phyloP scores from a whole-genome alignment of 2,113 vertebrate species.

The Rhinoderma darwinii region DNA sequence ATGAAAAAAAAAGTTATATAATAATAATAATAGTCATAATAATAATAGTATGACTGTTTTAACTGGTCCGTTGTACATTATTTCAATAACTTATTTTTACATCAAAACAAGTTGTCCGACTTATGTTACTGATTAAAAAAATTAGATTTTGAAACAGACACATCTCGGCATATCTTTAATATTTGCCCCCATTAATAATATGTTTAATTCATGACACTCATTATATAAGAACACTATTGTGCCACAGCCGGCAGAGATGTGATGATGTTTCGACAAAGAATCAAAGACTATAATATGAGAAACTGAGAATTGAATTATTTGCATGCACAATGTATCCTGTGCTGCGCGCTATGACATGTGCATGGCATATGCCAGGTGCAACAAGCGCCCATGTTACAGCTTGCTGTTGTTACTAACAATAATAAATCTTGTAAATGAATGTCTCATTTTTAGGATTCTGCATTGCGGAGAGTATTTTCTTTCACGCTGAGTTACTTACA shows the following conservation, averaged over 20 bases:
- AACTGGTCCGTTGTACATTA: neutral
- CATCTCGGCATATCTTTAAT: constrained; percentile 19
- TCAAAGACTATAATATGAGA: constrained; percentile 1
- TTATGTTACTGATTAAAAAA: neutral
- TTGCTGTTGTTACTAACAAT: neutral
- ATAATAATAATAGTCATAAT: neutral
- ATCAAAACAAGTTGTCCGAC: neutral
- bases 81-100: neutral
- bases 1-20: neutral
- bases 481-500: constrained; percentile 14
- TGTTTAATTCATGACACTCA: constrained; percentile 46
- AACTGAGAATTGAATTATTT: constrained; percentile 3
- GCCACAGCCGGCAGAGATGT: neutral
- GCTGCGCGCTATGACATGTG: neutral
- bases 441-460: neutral
- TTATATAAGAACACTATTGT: constrained; percentile 6
- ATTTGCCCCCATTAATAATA: constrained; percentile 28
- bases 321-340: constrained; percentile 1
- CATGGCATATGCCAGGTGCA: neutral
- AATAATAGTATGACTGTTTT: neutral
- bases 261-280: constrained; percentile 27
- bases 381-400: neutral
- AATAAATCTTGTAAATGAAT: neutral
- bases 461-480: neutral
- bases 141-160: neutral